Percentiles rank a stretch among this genome's conserved stretches.
These are phyloP conservation scores for Diaprepes abbreviatus DNA, from an alignment of 2,888 invertebrate species.

Conservation along the genomic window DNA sequence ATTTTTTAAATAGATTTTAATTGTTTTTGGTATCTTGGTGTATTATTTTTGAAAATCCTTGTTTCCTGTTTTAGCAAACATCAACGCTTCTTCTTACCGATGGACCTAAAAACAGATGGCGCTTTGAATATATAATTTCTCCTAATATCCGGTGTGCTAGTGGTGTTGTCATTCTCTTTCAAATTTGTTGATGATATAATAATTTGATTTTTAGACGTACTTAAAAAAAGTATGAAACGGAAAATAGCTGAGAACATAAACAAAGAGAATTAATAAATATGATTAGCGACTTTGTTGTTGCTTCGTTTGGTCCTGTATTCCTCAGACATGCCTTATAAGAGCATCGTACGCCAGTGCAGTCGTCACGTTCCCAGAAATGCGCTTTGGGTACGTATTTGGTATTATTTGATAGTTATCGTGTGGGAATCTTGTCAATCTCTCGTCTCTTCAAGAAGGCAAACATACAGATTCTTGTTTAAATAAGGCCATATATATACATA, in stretches of 20 bases:
- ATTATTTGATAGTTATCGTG: slow-evolving; percentile 66
- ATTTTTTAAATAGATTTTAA: too few species aligned
- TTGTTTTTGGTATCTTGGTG: too few species aligned
- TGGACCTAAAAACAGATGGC: too few species aligned
- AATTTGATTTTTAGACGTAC: too few species aligned
- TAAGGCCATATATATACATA: slow-evolving; percentile 1
- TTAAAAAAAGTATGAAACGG: too few species aligned
- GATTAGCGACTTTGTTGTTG: neutral
- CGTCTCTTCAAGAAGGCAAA: slow-evolving; percentile 26
- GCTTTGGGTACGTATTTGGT: slow-evolving; percentile 61
- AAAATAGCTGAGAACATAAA: neutral
- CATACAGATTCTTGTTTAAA: slow-evolving; percentile 22
- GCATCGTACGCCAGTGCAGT: slow-evolving; percentile 36
- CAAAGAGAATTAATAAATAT: neutral
- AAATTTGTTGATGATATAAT: too few species aligned
- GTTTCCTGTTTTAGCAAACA: too few species aligned
- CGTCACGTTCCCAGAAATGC: slow-evolving; percentile 46
- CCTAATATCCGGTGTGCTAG: too few species aligned
- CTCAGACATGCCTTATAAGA: slow-evolving; percentile 62
- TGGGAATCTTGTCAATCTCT: slow-evolving; percentile 63
- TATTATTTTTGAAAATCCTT: too few species aligned
- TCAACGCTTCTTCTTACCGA: too few species aligned
- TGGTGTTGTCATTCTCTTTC: too few species aligned
- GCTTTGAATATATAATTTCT: too few species aligned
- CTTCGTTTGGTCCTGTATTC: slow-evolving; percentile 37